Conservation (phyloP, 2,888 invertebrate species). For the Aquatica leii region DNA sequence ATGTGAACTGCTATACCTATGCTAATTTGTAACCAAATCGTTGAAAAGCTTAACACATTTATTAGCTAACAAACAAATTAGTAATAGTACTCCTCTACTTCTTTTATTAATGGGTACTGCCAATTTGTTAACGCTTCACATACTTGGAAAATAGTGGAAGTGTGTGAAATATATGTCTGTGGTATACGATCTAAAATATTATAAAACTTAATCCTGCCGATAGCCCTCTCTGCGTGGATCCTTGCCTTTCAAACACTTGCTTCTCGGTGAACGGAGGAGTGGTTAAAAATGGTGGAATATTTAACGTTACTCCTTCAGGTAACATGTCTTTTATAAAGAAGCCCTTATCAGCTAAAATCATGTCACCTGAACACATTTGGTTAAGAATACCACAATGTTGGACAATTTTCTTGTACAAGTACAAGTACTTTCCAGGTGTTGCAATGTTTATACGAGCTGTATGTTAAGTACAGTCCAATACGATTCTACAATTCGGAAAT, state of each 20-base stretch:
- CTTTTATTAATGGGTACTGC: conserved; percentile 7
- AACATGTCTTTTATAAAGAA: conserved; percentile 43
- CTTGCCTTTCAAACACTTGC: conserved; percentile 40
- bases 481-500: conserved; percentile 27
- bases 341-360: conserved; percentile 45
- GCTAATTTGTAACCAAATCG: too few relatives aligned
- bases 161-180: neutral
- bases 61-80: neutral
- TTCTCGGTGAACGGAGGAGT: conserved; percentile 32
- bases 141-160: neutral
- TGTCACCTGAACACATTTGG: conserved; percentile 38
- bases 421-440: conserved; percentile 39
- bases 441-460: conserved; percentile 14
- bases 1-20: too few relatives aligned
- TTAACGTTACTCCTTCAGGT: conserved; percentile 40
- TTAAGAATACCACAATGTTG: conserved; percentile 36
- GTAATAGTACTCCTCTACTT: neutral
- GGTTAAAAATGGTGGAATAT: conserved; percentile 45
- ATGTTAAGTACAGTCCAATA: conserved; percentile 29
- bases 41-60: too few relatives aligned
- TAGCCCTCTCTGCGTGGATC: conserved; percentile 45
- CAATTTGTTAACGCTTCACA: neutral
- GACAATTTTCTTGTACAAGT: conserved; percentile 35
- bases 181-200: conserved; percentile 12
- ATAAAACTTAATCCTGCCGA: conserved; percentile 39